phyloP scores from a whole-genome alignment of 2,797 vertebrate genomes.

The Falco biarmicus region DNA sequence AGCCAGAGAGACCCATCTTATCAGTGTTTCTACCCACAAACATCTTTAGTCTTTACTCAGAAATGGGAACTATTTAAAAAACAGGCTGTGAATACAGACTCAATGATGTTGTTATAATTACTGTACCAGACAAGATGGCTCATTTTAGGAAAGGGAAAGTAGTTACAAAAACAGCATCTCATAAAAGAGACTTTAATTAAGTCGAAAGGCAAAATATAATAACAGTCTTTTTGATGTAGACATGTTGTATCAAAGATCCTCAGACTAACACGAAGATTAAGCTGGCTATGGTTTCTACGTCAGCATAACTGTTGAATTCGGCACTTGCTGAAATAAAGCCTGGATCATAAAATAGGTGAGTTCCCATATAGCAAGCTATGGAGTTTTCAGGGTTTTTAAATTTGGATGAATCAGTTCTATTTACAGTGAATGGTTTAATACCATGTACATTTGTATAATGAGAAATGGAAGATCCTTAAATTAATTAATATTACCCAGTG shows the following conservation, averaged over 20 bases:
- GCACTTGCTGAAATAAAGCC: neutral
- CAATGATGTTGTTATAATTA: conserved; percentile 53
- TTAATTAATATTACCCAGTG: neutral
- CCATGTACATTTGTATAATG: neutral
- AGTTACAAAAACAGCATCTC: conserved; percentile 38
- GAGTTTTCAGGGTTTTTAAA: neutral
- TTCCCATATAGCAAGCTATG: neutral
- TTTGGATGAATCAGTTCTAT: neutral
- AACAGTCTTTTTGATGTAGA: conserved; percentile 8
- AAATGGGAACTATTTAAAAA: conserved; percentile 52
- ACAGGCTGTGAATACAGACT: conserved; percentile 38
- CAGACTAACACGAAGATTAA: neutral
- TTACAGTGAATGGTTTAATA: neutral
- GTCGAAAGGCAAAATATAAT: conserved; percentile 29
- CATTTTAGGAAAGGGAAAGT: conserved; percentile 43
- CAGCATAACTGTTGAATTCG: neutral
- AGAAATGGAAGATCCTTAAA: neutral
- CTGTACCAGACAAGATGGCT: conserved; percentile 42
- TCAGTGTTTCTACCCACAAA: conserved; percentile 30
- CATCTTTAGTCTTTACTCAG: conserved; percentile 10
- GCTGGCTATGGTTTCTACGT: neutral
- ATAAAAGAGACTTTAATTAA: conserved; percentile 60
- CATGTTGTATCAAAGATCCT: conserved; percentile 12
- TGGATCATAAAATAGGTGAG: neutral
- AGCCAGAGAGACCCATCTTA: neutral